phyloP scores from a whole-genome alignment of 2,797 vertebrate genomes.

The Tarsius wallacei region DNA sequence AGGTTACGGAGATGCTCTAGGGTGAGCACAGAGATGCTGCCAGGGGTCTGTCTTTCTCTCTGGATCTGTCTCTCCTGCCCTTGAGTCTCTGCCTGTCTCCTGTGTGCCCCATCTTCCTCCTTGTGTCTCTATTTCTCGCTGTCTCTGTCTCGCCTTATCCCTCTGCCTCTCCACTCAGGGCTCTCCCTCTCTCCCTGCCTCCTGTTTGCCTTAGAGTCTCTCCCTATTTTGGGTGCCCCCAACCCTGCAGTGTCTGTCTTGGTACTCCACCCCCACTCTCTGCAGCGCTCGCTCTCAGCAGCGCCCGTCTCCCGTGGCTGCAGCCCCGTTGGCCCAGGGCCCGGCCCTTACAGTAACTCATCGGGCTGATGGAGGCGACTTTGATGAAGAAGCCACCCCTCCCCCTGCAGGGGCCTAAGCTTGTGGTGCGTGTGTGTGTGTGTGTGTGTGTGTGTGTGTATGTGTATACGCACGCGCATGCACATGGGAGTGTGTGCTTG shows the following conservation, averaged over 20 bases:
- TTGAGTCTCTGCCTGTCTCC: neutral
- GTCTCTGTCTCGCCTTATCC: neutral
- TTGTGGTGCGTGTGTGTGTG: neutral
- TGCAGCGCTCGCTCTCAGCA: constrained; percentile 78
- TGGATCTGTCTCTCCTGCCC: neutral
- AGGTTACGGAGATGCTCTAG: neutral
- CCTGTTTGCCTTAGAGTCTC: neutral
- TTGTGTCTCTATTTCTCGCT: neutral
- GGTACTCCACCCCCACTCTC: constrained; percentile 80
- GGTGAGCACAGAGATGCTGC: neutral
- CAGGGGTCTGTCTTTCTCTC: neutral
- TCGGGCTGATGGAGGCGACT: constrained; percentile 87
- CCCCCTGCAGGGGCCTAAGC: constrained; percentile 68
- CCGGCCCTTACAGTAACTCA: constrained; percentile 88
- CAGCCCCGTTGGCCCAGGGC: constrained; percentile 87
- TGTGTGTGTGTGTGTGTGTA: no score
- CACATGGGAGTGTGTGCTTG: neutral
- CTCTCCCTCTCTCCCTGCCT: constrained; percentile 26
- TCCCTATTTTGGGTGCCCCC: constrained; percentile 69
- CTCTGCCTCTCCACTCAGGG: neutral
- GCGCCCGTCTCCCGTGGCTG: constrained; percentile 84
- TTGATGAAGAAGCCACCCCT: constrained; percentile 85
- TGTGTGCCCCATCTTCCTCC: neutral
- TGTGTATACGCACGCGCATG: neutral
- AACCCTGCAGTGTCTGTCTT: constrained; percentile 71